Conservation (phyloP, 2,797 vertebrate species). For the Sitta carolinensis region DNA sequence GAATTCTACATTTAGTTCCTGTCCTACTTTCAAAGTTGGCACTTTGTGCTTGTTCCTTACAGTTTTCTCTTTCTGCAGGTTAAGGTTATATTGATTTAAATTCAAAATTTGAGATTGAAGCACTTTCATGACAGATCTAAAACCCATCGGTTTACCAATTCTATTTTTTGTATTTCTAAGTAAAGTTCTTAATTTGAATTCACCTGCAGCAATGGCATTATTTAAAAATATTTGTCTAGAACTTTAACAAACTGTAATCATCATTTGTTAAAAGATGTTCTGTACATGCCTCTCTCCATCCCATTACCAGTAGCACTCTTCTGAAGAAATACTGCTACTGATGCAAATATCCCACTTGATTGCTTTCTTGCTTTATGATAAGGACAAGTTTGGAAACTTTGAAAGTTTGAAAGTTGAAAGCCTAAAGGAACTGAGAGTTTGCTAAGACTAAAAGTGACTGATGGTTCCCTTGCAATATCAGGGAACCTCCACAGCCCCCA, state of each 20-base stretch:
- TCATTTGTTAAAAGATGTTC: neutral
- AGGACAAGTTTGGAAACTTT: neutral
- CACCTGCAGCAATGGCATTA: neutral
- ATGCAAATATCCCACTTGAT: neutral
- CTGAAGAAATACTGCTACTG: neutral
- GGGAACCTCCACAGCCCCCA: neutral
- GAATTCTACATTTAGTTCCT: slow-evolving; percentile 62
- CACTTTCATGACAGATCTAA: slow-evolving; percentile 4
- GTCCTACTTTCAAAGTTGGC: slow-evolving; percentile 53
- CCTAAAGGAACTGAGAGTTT: neutral
- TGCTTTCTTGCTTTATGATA: neutral
- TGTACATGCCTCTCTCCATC: neutral
- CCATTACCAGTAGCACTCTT: neutral
- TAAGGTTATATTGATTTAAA: slow-evolving; percentile 57
- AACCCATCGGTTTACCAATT: neutral
- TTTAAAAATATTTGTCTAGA: neutral
- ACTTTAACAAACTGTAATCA: neutral
- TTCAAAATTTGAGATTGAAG: slow-evolving; percentile 15
- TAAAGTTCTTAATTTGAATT: neutral
- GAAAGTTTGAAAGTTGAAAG: neutral
- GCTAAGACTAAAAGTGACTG: neutral
- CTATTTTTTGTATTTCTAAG: neutral
- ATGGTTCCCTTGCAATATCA: neutral
- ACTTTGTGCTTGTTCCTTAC: slow-evolving; percentile 15
- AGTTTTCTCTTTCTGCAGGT: slow-evolving; percentile 38